Evolutionary conservation across 2,888 invertebrate genomes (phyloP).

Genomic region (Nomada lathburiana): DNA sequence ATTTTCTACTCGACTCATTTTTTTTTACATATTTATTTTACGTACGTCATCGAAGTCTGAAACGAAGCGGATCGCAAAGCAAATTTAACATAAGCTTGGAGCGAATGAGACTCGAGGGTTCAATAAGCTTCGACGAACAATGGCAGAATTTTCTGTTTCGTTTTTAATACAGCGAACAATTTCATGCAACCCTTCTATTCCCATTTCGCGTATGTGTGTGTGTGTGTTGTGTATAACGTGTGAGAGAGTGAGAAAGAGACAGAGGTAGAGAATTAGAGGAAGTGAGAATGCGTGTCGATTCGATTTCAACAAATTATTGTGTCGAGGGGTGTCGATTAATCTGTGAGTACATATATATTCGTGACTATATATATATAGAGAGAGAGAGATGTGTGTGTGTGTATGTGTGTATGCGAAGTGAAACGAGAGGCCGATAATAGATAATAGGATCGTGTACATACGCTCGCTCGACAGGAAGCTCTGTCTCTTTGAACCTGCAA

Average conservation of each 20-base stretch:
- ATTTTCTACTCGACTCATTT: too few relatives aligned
- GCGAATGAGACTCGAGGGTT: neutral
- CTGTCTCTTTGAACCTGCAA: conserved; percentile 94
- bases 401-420: conserved; percentile 51
- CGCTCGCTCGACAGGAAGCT: conserved; percentile 93
- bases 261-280: neutral
- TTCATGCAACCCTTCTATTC: conserved; percentile 27
- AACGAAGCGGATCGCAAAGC: conserved; percentile 8
- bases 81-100: neutral
- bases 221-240: neutral
- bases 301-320: conserved; percentile 56
- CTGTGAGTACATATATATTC: too few relatives aligned
- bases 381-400: conserved; percentile 12
- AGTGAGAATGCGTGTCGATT: conserved; percentile 20
- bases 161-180: conserved; percentile 1
- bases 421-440: conserved; percentile 77
- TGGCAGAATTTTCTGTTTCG: neutral
- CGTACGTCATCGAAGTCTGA: neutral
- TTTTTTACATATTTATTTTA: too few relatives aligned
- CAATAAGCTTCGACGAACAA: neutral
- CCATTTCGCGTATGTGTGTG: too few relatives aligned
- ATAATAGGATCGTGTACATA: conserved; percentile 88
- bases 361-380: conserved; percentile 36
- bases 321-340: conserved; percentile 59
- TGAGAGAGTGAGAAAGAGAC: neutral